Evolutionary conservation across 2,797 vertebrate species (phyloP), one percentile per base, ranked within the genome.

Genomic region (Chaunax sp.): DNA sequence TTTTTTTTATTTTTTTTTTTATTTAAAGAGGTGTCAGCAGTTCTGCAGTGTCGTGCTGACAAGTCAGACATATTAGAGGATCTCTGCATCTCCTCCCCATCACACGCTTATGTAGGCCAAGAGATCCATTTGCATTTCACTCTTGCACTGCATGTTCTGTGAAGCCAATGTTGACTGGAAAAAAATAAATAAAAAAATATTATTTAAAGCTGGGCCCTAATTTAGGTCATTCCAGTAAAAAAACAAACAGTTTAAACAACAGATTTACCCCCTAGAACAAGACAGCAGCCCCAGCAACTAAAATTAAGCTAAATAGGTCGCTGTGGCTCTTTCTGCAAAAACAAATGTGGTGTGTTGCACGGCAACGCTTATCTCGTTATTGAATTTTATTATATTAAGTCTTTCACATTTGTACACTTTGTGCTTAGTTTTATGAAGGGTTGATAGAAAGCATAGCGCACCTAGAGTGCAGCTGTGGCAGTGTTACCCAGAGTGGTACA

Each of bases 101-200:
- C 80, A 80, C 72, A 74, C 78, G 22, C 64, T 84, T 89, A 92
- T 91, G 78, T 90, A 90, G 89, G 90, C 87, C 90, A 90, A 87
- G 87, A 88, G 87, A 88, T 57, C 87, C 81, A 90, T 92, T 92
- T 92, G 90, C 89, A 90, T 91, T 90, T 89, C 70, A 55, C 63
- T 85, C 65, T 55, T 77, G n/a, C 59, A 28, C 82, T 80, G 78
- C 78, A 71, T 77, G 68, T 81, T 87, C 83, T 80, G 71, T 75
- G 69, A 87, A 79, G 70, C 78, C 77, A 67, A 66, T 59, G 75
- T 84, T 80, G 84, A 81, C 66, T 84, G 12, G 20, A 28, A 33
- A 11, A 9, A 33, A 10, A n/a, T n/a, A n/a, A 20, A 16, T 49
- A 19, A 38, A n/a, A 50, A 37, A 30, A 33, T 33, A 64, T 60